Evolutionary conservation across 2,888 invertebrate species (phyloP).

Genomic region (Scotopteryx bipunctaria): DNA sequence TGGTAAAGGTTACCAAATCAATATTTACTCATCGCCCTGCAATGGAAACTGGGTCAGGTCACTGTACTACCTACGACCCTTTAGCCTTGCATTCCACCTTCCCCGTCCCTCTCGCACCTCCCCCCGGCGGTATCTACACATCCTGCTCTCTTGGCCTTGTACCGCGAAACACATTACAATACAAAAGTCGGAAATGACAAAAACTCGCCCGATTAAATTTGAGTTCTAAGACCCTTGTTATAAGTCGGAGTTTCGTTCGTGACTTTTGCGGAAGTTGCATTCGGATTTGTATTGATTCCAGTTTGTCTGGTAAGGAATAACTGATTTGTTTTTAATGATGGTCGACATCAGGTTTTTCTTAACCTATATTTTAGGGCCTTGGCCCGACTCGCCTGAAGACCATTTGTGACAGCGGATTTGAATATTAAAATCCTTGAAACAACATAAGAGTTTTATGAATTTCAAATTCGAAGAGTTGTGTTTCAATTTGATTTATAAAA

Average conservation of each 20-base stretch:
- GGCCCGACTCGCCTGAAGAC: constrained; percentile 46
- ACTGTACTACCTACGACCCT: constrained; percentile 76
- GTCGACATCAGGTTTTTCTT: constrained; percentile 53
- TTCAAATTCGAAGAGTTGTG: neutral
- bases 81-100: constrained; percentile 72
- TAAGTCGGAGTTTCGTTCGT: constrained; percentile 46
- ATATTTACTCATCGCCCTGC: constrained; percentile 76
- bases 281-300: constrained; percentile 59
- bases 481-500: neutral
- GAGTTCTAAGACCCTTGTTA: constrained; percentile 46
- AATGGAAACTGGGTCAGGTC: constrained; percentile 77
- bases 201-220: constrained; percentile 59
- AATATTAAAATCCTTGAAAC: constrained; percentile 29
- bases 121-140: constrained; percentile 39
- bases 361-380: constrained; percentile 65
- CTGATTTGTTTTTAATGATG: constrained; percentile 70
- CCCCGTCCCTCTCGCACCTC: constrained; percentile 49
- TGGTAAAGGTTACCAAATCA: constrained; percentile 71
- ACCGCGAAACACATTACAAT: constrained; percentile 63
- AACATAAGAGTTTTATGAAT: neutral
- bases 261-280: constrained; percentile 52
- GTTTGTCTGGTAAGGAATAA: constrained; percentile 50
- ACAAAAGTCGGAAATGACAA: constrained; percentile 73
- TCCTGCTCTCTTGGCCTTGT: constrained; percentile 69
- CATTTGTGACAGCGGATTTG: constrained; percentile 34